Evolutionary conservation across 2,113 vertebrate species (phyloP), one percentile per base, ranked within the genome.

Genomic region (Formicarius rufipectus): DNA sequence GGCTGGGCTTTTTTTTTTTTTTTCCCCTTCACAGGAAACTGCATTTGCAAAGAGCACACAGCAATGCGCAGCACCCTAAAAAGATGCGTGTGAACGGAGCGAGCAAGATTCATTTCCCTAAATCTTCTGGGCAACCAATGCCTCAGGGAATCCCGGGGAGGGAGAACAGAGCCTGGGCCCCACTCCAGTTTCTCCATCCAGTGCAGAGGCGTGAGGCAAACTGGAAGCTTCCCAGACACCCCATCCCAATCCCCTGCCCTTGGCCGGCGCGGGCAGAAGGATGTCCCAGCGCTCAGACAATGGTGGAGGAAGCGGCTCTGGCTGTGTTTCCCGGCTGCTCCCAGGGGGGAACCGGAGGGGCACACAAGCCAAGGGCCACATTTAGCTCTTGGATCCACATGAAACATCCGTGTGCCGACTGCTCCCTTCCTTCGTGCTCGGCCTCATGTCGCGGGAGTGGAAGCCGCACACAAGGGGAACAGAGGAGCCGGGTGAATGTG

Each of bases 371-470:
- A 87, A n/a, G 63, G 74, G 94, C 84, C 90, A 73, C 87, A 97
- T 96, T 96, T 93, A 96, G 95, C 93, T 97, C 74, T 87, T 96
- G 94, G 94, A 94, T 69, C 23, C 82, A 90, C 91, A 94, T 93
- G 91, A 95, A 96, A 93, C 89, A 35, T 4, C 71, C 79, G 42
- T 1, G 62, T 17, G 89, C 89, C 42, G 87, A 12, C 94, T 68
- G 93, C 73, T 91, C 49, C 89, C 81, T 76, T 89, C 62, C 94
- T 87, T 15, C 77, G 1, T 24, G 74, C 95, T 84, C 37, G 55
- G 91, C 84, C 91, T 81, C 66, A 33, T 10, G 86, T 68, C 89
- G n/a, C 10, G 28, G 94, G n/a, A 35, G 71, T 81, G 94, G 78
- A 78, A 93, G 77, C 8, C 1, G 10, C 80, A 8, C 88, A 47